Evolutionary conservation across 2,113 vertebrate species (phyloP).

Genomic region (Connochaetes taurinus): DNA sequence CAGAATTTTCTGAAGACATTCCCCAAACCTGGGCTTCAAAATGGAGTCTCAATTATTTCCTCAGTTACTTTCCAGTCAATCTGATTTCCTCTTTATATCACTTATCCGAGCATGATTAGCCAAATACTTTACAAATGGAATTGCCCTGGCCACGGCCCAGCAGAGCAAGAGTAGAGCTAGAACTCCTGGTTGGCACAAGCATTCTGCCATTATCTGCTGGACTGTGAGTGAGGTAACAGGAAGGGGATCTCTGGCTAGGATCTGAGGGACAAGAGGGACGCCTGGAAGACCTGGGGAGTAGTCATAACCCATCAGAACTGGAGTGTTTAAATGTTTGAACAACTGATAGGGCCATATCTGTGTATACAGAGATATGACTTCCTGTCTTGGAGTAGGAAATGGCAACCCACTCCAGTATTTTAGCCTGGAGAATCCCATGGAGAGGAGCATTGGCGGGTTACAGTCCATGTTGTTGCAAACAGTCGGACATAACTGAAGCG

Average conservation of each 20-base stretch:
- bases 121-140: background rate
- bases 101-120: background rate
- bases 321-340: background rate
- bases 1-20: background rate
- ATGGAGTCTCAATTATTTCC: background rate
- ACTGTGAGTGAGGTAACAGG: rapidly evolving
- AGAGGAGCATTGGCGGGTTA: background rate
- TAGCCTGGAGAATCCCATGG: background rate
- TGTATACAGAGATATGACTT: background rate
- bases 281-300: background rate
- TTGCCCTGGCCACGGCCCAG: background rate
- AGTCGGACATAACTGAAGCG: background rate
- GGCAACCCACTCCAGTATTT: background rate
- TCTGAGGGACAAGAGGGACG: too few species aligned
- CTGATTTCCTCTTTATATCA: background rate
- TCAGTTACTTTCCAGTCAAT: background rate
- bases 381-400: background rate
- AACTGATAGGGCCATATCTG: background rate
- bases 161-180: background rate
- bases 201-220: background rate
- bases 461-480: background rate
- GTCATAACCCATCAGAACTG: background rate
- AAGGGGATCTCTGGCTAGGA: too few species aligned
- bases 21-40: background rate
- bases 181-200: too few species aligned